A percentile compares a stretch with the other conserved stretches of the same genome.
These are phyloP conservation scores for Brachymystax lenok DNA, from an alignment of 2,797 vertebrate species.

Conservation along the genomic window DNA sequence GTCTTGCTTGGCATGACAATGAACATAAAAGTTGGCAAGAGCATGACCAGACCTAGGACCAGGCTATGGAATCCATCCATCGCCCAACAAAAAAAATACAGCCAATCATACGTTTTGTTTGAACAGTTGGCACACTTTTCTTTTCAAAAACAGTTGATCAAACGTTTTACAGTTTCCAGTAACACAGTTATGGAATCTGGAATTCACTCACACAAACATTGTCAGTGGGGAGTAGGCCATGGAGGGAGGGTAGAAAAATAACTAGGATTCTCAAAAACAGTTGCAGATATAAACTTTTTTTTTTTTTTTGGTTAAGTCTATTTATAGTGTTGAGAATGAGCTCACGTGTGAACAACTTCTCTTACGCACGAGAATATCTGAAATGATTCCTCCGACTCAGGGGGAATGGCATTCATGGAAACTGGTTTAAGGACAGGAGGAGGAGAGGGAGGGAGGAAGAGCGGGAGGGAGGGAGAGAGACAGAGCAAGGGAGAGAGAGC, in stretches of 20 bases:
- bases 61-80: background rate
- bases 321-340: slow-evolving; percentile 71
- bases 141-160: slow-evolving; percentile 18
- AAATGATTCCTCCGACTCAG: slow-evolving; percentile 64
- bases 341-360: slow-evolving; percentile 70
- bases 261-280: slow-evolving; percentile 68
- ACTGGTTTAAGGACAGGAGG: slow-evolving; percentile 65
- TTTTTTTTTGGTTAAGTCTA: slow-evolving; percentile 54
- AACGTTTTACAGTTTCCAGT: slow-evolving; percentile 55
- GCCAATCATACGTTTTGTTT: slow-evolving; percentile 28
- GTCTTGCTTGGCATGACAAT: too few species aligned
- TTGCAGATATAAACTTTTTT: slow-evolving; percentile 58
- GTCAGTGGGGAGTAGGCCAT: slow-evolving; percentile 50
- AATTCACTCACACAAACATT: slow-evolving; percentile 66
- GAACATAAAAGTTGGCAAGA: too few species aligned
- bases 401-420: slow-evolving; percentile 67
- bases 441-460: slow-evolving; percentile 7
- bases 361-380: slow-evolving; percentile 68
- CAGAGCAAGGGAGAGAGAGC: background rate
- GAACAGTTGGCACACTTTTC: slow-evolving; percentile 20
- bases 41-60: too few species aligned
- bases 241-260: slow-evolving; percentile 55
- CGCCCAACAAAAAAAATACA: background rate
- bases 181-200: slow-evolving; percentile 59
- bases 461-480: too few species aligned